These are phyloP conservation scores for Zootoca vivipara DNA, from an alignment of 2,113 vertebrate species.

Conservation along the genomic window DNA sequence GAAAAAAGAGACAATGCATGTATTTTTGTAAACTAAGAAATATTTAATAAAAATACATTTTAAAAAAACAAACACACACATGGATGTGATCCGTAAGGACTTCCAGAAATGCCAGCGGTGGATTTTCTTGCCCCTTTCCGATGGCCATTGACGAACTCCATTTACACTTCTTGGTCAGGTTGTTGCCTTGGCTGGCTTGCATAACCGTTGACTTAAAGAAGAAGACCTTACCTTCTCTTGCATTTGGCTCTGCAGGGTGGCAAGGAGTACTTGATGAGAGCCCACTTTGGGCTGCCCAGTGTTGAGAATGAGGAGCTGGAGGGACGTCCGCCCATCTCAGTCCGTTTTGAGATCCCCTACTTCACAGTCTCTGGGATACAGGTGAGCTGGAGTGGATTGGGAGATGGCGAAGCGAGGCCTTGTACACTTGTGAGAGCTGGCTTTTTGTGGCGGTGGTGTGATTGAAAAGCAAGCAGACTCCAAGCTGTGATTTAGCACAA, in stretches of 20 bases:
- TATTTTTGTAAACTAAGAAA: too few species aligned
- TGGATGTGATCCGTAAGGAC: too few species aligned
- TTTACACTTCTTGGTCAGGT: background rate
- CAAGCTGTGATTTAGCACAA: background rate
- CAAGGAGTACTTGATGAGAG: slow-evolving; percentile 93
- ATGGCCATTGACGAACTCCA: background rate
- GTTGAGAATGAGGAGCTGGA: slow-evolving; percentile 89
- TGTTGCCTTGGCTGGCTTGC: background rate
- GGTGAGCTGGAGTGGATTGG: slow-evolving; percentile 64
- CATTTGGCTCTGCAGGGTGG: slow-evolving; percentile 80
- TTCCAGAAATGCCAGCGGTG: background rate
- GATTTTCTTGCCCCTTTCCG: background rate
- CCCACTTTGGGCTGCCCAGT: slow-evolving; percentile 93
- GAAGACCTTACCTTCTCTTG: background rate
- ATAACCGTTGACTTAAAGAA: too few species aligned
- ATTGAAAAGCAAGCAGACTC: background rate
- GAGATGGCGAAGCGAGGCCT: background rate
- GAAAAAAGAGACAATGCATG: too few species aligned
- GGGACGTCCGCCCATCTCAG: slow-evolving; percentile 89
- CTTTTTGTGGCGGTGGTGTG: background rate
- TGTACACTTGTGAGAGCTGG: background rate
- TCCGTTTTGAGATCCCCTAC: slow-evolving; percentile 96
- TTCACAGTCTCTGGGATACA: slow-evolving; percentile 96
- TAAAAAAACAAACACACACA: too few species aligned
- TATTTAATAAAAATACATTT: too few species aligned